A percentile compares a stretch with the other conserved stretches of the same genome.
phyloP scores from a whole-genome alignment of 1,140 invertebrate species.

The Papilio polytes region DNA sequence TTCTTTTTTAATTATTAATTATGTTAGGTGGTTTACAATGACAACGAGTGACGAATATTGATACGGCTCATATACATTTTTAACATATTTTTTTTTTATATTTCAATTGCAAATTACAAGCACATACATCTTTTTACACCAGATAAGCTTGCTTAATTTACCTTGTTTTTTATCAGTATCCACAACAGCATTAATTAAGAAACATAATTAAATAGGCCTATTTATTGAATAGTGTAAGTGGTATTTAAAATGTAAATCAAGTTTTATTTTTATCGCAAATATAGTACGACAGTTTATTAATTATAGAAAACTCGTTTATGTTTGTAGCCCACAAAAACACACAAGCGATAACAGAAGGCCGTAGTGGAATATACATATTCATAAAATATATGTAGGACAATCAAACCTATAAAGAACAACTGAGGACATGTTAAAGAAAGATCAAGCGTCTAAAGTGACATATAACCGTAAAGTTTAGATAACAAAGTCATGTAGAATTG shows the following conservation, averaged over 20 bases:
- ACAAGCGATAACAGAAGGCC: neutral
- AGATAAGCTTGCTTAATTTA: neutral
- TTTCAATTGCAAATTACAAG: neutral
- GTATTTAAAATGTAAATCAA: conserved; percentile 4
- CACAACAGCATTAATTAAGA: neutral
- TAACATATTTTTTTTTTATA: neutral
- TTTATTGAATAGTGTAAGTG: neutral
- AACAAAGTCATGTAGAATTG: too few relatives aligned
- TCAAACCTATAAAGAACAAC: neutral
- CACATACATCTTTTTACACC: neutral
- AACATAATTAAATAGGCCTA: neutral
- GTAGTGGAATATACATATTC: neutral
- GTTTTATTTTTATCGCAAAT: conserved; percentile 21
- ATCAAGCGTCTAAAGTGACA: neutral
- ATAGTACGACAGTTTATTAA: neutral
- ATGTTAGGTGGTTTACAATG: too few relatives aligned
- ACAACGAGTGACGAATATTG: too few relatives aligned
- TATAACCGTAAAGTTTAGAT: neutral
- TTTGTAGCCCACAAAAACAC: neutral
- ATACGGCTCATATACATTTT: too few relatives aligned
- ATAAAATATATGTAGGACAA: neutral
- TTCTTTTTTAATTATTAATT: too few relatives aligned
- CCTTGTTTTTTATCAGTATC: neutral
- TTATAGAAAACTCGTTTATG: neutral
- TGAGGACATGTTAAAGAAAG: neutral